These are phyloP conservation scores for Heliothis virescens DNA, from an alignment of 1,140 invertebrate genomes.

Conservation along the genomic window DNA sequence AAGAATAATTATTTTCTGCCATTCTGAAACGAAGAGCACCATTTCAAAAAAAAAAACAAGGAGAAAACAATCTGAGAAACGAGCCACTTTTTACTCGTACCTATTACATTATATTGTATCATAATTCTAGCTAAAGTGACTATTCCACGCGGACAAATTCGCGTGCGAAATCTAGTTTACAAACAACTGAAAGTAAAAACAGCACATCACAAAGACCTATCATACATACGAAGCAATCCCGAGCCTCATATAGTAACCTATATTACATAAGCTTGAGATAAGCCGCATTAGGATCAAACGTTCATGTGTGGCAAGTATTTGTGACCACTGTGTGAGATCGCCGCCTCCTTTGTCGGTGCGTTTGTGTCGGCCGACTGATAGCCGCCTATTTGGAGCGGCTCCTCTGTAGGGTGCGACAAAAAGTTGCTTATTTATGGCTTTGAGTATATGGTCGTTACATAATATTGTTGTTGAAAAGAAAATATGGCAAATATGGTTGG, in stretches of 20 bases:
- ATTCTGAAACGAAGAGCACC: too few relatives aligned
- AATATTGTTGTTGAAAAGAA: not conserved
- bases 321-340: slow-evolving; percentile 41
- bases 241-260: not conserved
- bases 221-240: not conserved
- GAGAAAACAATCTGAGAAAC: too few relatives aligned
- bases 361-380: slow-evolving; percentile 28
- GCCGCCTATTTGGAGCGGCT: slow-evolving; percentile 3
- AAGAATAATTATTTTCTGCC: too few relatives aligned
- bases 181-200: too few relatives aligned
- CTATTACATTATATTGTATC: too few relatives aligned
- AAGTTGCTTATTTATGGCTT: not conserved
- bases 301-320: slow-evolving; percentile 15
- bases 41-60: too few relatives aligned
- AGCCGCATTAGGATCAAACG: slow-evolving; percentile 5
- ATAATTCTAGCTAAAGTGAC: too few relatives aligned
- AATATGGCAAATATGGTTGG: not conserved
- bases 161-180: too few relatives aligned
- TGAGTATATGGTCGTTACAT: too few relatives aligned
- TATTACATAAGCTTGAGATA: slow-evolving; percentile 28
- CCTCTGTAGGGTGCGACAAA: slow-evolving; percentile 12
- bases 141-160: too few relatives aligned
- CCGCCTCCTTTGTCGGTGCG: slow-evolving; percentile 42
- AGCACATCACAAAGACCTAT: too few relatives aligned
- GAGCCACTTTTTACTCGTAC: too few relatives aligned